A percentile compares a stretch with the other conserved stretches of the same genome.
Conservation (phyloP, 2,797 vertebrate species). For the Enteromius thamalakanensis region DNA sequence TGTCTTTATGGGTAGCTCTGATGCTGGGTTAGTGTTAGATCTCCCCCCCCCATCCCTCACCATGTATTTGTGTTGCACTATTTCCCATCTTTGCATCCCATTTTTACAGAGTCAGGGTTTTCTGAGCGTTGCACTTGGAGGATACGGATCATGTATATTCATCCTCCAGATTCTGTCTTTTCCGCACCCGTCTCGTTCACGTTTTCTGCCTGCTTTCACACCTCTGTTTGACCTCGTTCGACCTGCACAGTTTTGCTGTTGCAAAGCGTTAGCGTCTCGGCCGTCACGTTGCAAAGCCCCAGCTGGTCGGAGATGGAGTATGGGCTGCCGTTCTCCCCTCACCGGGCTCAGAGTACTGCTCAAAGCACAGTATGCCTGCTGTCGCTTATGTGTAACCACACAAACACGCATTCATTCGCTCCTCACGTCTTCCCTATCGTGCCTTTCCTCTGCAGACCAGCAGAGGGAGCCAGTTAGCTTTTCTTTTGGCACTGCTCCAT, state of each 20-base stretch:
- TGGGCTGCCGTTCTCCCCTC: not conserved
- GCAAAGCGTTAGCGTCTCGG: slow-evolving; percentile 19
- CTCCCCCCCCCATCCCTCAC: not conserved
- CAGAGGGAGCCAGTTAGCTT: slow-evolving; percentile 55
- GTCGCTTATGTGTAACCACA: slow-evolving; percentile 7
- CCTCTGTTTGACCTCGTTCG: slow-evolving; percentile 34
- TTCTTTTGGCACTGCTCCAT: slow-evolving; percentile 34
- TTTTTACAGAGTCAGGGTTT: slow-evolving; percentile 60
- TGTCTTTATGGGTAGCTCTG: slow-evolving; percentile 27
- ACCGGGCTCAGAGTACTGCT: slow-evolving; percentile 11
- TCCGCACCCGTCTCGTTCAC: slow-evolving; percentile 62
- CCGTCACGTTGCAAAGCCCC: slow-evolving; percentile 9
- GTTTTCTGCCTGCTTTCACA: slow-evolving; percentile 18
- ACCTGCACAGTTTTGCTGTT: slow-evolving; percentile 44
- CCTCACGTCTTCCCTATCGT: not conserved
- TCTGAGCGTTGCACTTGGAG: slow-evolving; percentile 70
- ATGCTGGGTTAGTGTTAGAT: slow-evolving; percentile 19
- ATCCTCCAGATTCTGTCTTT: slow-evolving; percentile 40
- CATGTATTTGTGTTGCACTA: slow-evolving; percentile 42
- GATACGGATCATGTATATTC: slow-evolving; percentile 60
- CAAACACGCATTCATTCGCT: not conserved
- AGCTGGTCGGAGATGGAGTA: slow-evolving; percentile 19
- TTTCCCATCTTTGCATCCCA: slow-evolving; percentile 44
- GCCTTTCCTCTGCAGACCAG: slow-evolving; percentile 49
- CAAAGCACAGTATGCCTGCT: slow-evolving; percentile 41